These are phyloP conservation scores for Mythimna ferrago DNA, from an alignment of 2,888 invertebrate genomes.

Conservation along the genomic window DNA sequence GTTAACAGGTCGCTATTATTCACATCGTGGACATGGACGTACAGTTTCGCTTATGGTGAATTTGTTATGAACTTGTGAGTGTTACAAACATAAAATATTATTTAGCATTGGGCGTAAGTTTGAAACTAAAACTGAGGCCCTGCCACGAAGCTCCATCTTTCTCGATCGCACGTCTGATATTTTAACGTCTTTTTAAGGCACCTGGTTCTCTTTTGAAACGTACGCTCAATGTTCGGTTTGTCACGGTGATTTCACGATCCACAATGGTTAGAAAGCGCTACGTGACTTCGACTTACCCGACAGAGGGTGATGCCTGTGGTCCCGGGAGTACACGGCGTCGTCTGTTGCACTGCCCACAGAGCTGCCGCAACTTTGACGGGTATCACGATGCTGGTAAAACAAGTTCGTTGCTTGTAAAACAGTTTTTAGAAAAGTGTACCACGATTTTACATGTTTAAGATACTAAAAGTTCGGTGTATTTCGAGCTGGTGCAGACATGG, in stretches of 20 bases:
- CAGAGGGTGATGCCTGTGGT: slow-evolving; percentile 82
- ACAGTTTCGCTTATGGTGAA: slow-evolving; percentile 42
- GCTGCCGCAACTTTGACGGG: slow-evolving; percentile 86
- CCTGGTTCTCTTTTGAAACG: slow-evolving; percentile 20
- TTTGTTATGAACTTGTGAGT: slow-evolving; percentile 55
- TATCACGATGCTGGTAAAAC: slow-evolving; percentile 77
- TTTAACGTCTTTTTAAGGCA: no score
- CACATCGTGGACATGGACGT: slow-evolving; percentile 51
- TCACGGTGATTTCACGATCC: slow-evolving; percentile 25
- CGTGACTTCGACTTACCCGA: slow-evolving; percentile 75
- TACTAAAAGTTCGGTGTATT: not conserved
- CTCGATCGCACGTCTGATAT: no score
- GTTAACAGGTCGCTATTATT: slow-evolving; percentile 61
- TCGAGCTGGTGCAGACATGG: not conserved
- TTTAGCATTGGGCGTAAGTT: slow-evolving; percentile 34
- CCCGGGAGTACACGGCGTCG: slow-evolving; percentile 84
- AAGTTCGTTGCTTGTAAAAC: slow-evolving; percentile 1
- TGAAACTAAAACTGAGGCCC: not conserved
- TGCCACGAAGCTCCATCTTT: no score
- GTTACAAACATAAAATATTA: slow-evolving; percentile 56
- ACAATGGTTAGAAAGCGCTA: slow-evolving; percentile 50
- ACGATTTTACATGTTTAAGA: not conserved
- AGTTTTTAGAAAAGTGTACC: not conserved
- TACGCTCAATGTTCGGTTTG: slow-evolving; percentile 35
- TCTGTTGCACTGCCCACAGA: slow-evolving; percentile 86